Evolutionary conservation across 1,140 invertebrate species (phyloP), one percentile per base, ranked within the genome.

Genomic region (Rhopalosiphum maidis): DNA sequence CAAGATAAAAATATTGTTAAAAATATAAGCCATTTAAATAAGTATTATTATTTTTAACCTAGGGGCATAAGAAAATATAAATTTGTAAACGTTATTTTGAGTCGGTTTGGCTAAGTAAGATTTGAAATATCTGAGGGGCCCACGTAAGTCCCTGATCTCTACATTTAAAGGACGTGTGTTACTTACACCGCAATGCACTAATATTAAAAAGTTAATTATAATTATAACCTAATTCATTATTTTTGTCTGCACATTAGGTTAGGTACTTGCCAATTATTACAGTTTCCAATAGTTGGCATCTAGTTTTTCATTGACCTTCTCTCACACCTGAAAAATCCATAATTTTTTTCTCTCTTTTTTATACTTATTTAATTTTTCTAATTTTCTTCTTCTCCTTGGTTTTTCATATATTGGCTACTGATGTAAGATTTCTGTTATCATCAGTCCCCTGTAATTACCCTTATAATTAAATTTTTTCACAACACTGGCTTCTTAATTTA

Each of bases 401-500:
- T 77, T 77, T 35, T n/a, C 30, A n/a, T n/a, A 77, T n/a, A 77
- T 23, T 68, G 4, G 11, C 4, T 77, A 77, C 60, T 0, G 15
- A 18, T 68, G 60, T 68, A 68, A n/a, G 60, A 60, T 77, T 77
- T 77, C 60, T n/a, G n/a, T 77, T 77, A 68, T 77, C 30, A n/a
- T n/a, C 15, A 6, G 0, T 77, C 18, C n/a, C n/a, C 15, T 35
- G n/a, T 77, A n/a, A 77, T 77, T 77, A 77, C 15, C n/a, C 1
- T n/a, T 77, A 77, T 77, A 35, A 77, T 77, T 77, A n/a, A 18
- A 77, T n/a, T 77, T 77, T 77, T 77, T 18, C 60, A 77, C 30
- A 77, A 77, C 60, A 77, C n/a, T 77, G 60, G 60, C 60, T 77
- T 77, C 60, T 77, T n/a, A 77, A n/a, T 77, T 77, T n/a, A 77